Conservation (phyloP, 2,113 vertebrate genomes). For the Asarcornis scutulata region DNA sequence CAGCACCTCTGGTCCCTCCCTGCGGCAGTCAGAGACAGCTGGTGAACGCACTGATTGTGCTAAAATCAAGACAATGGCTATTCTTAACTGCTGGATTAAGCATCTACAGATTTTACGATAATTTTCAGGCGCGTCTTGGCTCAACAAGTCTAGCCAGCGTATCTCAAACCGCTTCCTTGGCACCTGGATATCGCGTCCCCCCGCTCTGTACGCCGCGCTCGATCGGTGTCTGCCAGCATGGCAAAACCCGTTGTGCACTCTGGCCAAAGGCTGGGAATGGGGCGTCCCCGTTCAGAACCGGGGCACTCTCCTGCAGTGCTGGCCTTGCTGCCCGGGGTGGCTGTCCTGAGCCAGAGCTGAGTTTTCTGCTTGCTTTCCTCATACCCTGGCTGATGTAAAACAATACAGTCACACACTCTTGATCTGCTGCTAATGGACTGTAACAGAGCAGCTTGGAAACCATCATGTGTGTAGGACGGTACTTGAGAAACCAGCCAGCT, state of each 20-base stretch:
- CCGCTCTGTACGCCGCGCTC: accelerated
- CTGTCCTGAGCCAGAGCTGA: not conserved
- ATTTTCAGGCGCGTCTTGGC: not conserved
- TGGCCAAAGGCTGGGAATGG: not conserved
- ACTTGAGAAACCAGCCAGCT: not conserved
- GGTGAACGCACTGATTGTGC: not conserved
- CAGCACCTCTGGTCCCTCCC: not conserved
- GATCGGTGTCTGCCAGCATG: accelerated
- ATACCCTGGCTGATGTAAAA: not conserved
- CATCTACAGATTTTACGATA: not conserved
- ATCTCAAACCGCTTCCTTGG: not conserved
- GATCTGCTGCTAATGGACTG: accelerated
- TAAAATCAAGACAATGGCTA: not conserved
- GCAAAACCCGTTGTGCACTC: not conserved
- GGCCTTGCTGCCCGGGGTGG: not conserved
- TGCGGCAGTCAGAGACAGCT: not conserved
- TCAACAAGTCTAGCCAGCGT: accelerated
- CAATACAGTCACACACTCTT: accelerated
- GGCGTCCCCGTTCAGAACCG: not conserved
- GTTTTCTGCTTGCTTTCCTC: not conserved
- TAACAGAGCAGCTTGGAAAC: not conserved
- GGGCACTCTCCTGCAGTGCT: not conserved
- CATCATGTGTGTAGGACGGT: not conserved
- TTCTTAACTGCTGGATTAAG: not conserved
- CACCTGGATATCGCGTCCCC: accelerated